Conservation (phyloP, 2,797 vertebrate species). For the Falco biarmicus region DNA sequence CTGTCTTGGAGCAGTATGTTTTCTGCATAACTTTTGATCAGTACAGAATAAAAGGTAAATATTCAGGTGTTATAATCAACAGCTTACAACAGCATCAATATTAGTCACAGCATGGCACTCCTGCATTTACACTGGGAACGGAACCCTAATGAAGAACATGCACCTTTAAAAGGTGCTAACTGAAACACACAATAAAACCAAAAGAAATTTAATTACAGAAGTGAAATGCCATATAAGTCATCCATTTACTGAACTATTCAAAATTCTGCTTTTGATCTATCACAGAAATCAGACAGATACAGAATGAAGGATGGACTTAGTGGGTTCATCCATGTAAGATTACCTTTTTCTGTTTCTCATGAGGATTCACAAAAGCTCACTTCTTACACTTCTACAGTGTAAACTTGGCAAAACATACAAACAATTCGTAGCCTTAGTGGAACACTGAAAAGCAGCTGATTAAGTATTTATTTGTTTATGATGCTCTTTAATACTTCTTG, state of each 20-base stretch:
- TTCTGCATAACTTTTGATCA: not conserved
- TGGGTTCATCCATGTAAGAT: not conserved
- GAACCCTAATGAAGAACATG: not conserved
- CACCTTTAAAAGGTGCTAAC: not conserved
- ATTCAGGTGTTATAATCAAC: not conserved
- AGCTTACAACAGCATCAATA: not conserved
- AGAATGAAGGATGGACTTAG: not conserved
- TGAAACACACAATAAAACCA: not conserved
- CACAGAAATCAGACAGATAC: not conserved
- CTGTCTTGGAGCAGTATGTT: not conserved
- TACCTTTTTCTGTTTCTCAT: not conserved
- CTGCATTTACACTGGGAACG: not conserved
- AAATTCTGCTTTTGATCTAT: not conserved
- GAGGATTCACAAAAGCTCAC: not conserved
- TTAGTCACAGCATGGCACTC: not conserved
- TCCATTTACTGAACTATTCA: not conserved
- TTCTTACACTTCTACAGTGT: not conserved
- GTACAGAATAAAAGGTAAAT: not conserved
- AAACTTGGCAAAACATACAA: not conserved
- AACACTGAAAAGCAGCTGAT: slow-evolving; percentile 2
- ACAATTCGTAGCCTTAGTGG: not conserved
- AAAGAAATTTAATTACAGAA: not conserved
- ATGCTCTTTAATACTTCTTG: slow-evolving; percentile 25
- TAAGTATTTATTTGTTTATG: slow-evolving; percentile 48
- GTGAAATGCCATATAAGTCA: not conserved